phyloP scores from a whole-genome alignment of 2,888 invertebrate species.

The Tinea pellionella region DNA sequence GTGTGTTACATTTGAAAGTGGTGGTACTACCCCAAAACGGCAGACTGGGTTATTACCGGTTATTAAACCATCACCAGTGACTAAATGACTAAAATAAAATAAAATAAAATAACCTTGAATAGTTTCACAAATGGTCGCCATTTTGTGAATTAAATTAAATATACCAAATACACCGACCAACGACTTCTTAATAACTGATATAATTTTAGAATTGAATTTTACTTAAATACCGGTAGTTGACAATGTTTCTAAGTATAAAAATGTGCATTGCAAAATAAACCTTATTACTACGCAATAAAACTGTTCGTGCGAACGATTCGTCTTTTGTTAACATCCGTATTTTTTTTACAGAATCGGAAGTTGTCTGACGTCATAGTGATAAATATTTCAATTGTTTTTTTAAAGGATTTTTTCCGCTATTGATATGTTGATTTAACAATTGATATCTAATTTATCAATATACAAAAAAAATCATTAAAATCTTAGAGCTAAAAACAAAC shows the following conservation, averaged over 20 bases:
- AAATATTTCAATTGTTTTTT: too few relatives aligned
- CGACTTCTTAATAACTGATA: not conserved
- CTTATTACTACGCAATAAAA: not conserved
- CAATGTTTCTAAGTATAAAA: not conserved
- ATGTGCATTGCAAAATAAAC: not conserved
- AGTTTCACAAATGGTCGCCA: conserved; percentile 42
- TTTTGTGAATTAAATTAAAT: conserved; percentile 17
- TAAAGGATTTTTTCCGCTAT: too few relatives aligned
- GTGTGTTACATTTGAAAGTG: too few relatives aligned
- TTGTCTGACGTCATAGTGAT: not conserved
- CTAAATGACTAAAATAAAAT: too few relatives aligned
- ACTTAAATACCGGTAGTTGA: conserved; percentile 5
- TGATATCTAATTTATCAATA: too few relatives aligned
- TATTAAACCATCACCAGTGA: too few relatives aligned
- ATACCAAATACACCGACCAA: not conserved
- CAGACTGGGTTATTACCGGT: too few relatives aligned
- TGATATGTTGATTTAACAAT: too few relatives aligned
- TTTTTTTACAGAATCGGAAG: not conserved
- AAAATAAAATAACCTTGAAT: conserved; percentile 27
- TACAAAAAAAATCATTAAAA: too few relatives aligned
- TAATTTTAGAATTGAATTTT: not conserved
- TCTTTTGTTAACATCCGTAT: not conserved
- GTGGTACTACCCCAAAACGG: too few relatives aligned
- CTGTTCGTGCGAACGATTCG: too few relatives aligned
- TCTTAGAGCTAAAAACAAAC: too few relatives aligned